phyloP scores from a whole-genome alignment of 2,888 invertebrate genomes.

The Falcaria lacertinaria region DNA sequence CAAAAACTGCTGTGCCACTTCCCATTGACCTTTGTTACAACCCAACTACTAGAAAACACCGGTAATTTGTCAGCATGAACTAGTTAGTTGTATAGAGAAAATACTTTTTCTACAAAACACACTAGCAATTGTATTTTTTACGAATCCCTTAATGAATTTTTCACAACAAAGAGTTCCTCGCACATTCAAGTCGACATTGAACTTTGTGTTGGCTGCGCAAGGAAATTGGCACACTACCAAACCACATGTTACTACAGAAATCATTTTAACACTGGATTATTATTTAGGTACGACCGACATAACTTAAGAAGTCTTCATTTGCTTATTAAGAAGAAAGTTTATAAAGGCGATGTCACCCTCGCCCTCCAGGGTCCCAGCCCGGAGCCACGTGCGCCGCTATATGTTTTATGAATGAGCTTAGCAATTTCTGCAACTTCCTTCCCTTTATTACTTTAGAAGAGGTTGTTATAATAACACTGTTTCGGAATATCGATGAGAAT shows the following conservation, averaged over 20 bases:
- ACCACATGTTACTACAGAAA: constrained; percentile 24
- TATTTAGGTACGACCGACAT: no score
- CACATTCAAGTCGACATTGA: constrained; percentile 53
- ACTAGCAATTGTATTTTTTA: not conserved
- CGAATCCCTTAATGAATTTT: not conserved
- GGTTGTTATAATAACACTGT: constrained; percentile 37
- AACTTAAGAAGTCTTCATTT: no score
- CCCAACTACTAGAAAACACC: constrained; percentile 36
- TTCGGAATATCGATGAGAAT: constrained; percentile 38
- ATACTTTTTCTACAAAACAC: not conserved
- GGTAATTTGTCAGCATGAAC: constrained; percentile 1
- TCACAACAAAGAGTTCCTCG: constrained; percentile 22
- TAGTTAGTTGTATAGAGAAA: not conserved
- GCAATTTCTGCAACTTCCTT: constrained; percentile 47
- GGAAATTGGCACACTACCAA: constrained; percentile 67
- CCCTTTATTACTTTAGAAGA: constrained; percentile 43
- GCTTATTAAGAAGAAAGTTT: constrained; percentile 15
- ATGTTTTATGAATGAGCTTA: constrained; percentile 65
- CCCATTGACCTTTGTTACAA: constrained; percentile 71
- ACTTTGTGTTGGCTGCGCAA: constrained; percentile 50
- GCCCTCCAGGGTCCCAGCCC: constrained; percentile 16
- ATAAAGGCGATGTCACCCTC: constrained; percentile 32
- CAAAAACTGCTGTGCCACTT: constrained; percentile 68
- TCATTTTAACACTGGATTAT: not conserved
- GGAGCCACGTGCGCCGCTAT: constrained; percentile 48